Base-by-base conservation (phyloP, 2,888 invertebrate genomes). In the Horisme vitalbata region DNA sequence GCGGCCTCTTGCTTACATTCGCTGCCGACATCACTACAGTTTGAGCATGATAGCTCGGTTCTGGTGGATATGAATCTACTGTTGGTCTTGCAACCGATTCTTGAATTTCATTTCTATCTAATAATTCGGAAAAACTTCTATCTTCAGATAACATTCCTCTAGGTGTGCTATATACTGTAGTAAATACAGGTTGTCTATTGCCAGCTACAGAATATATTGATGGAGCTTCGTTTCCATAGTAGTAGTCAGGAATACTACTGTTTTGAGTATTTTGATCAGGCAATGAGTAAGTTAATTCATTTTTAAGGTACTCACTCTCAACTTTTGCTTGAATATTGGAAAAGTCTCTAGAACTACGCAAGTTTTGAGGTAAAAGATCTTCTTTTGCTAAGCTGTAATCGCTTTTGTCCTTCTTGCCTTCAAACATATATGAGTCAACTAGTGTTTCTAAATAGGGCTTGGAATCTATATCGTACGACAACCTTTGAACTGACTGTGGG, bases 191-290 rank as follows among this genome's bases (percentile, higher is more conserved):
- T 74, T 93, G 92, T 44, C 93, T 91, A 81, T 94, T 94, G 32
- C 94, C 94, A 33, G 94, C 94, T 10, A 94, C 93, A 1, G 94
- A 94, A 71, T 94, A 94, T 70, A 94, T 94, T 23, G 94, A 94
- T 10, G 93, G 91, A 37, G 91, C 91, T 69, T 94, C 89, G 59
- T 81, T 85, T 36, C 80, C 72, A 53, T 87, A 88, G 65, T 85
- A 88, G 67, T 78, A 86, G 63, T 89, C 89, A 44, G 72, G 72
- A 52, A 85, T 72, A 66, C 78, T 86, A 57, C 68, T 80, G 51
- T 65, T 70, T 69, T 75, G 79, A 37, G 75, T 70, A 52, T 61
- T 73, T 69, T 76, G 73, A 53, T 69, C 69, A 20, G 71, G 52
- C 45, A 68, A 62, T 18, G 83, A 64, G 68, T 70, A 83, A 7